Evolutionary conservation across 2,888 invertebrate genomes (phyloP), one percentile per base, ranked within the genome.

Genomic region (Nemotelus pantherinus): DNA sequence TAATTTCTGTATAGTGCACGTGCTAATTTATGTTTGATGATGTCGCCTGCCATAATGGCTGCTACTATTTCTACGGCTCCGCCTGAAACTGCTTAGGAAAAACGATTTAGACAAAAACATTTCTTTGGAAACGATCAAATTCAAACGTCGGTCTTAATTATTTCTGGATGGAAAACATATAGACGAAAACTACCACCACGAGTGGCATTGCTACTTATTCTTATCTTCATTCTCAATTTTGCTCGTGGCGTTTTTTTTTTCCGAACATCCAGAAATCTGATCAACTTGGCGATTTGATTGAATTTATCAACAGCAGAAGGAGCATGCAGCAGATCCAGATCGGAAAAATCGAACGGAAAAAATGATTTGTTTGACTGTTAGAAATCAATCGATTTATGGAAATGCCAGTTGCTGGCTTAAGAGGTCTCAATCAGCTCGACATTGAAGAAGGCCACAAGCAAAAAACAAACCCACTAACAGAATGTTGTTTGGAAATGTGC

Each of bases 331-430:
- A 25, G 1, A 25, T 25, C 25, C 25, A 25, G 25, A 25, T 25
- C 25, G 25, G 25, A 25, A 55, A 70, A 70, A 55, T 70, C 41
- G 70, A 70, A 70, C 50, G 48, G 55, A 53, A 70, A 63, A 70
- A 70, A 55, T 70, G 70, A 70, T 70, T 70, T 53, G 53, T 70
- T 70, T 70, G 55, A 70, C 55, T 70, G 70, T 44, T 55, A 44
- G 43, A 55, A 70, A 70, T 55, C 55, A 70, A 55, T 70, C 55
- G 70, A 70, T 55, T 70, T 53, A 70, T 70, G 55, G 53, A 43
- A 70, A 70, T 70, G 70, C n/a, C 55, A 41, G 70, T 60, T 60
- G 25, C 41, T 39, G 41, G 41, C 41, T 60, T 41, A 7, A 60
- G 60, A 2, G 60, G 41, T 41, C 60, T 60, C 60, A 60, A 60